Evolutionary conservation across 2,797 vertebrate species (phyloP).

Genomic region (Sarcoramphus papa): DNA sequence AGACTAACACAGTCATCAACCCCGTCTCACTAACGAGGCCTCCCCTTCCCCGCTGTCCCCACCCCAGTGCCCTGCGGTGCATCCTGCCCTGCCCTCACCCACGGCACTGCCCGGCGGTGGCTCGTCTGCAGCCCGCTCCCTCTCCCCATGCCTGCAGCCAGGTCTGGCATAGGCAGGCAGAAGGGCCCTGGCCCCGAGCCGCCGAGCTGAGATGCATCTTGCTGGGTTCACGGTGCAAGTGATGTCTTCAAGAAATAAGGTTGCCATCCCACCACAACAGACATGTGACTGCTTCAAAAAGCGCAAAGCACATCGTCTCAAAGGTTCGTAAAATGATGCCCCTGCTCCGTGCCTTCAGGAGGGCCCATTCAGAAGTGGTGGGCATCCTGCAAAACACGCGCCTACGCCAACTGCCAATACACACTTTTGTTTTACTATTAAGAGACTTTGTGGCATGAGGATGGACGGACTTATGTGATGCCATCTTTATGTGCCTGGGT

Average conservation of each 20-base stretch:
- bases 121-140: accelerated
- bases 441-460: background rate
- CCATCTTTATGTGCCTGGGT: background rate
- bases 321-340: background rate
- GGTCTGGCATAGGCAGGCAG: background rate
- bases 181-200: background rate
- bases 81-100: background rate
- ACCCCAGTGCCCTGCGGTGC: background rate
- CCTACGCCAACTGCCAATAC: background rate
- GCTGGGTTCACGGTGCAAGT: accelerated
- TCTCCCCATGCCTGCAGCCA: background rate
- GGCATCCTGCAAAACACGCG: background rate
- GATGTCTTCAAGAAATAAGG: background rate
- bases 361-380: background rate
- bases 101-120: background rate
- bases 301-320: accelerated
- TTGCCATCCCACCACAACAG: background rate
- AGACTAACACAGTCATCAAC: background rate
- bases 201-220: background rate
- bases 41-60: background rate
- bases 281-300: background rate
- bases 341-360: accelerated
- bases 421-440: background rate
- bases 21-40: accelerated
- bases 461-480: background rate